Evolutionary conservation across 2,797 vertebrate species (phyloP).

Genomic region (Lacerta bilineata): DNA sequence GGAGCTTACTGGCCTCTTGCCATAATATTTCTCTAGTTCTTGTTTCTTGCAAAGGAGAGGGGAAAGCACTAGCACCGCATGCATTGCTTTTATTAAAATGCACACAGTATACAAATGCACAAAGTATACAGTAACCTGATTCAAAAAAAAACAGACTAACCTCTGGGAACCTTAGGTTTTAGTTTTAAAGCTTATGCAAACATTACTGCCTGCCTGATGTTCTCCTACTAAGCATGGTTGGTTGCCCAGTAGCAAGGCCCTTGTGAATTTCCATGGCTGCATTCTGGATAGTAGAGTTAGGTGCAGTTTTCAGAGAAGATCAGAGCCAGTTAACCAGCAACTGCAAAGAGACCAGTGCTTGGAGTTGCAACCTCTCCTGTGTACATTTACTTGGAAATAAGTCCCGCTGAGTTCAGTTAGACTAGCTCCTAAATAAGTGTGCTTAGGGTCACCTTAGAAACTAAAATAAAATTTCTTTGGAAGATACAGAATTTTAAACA

Average conservation of each 20-base stretch:
- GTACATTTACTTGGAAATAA: not conserved
- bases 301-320: constrained; percentile 3
- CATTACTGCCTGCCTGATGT: not conserved
- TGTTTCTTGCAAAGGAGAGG: not conserved
- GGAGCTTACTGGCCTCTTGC: constrained; percentile 55
- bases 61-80: constrained; percentile 28
- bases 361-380: not conserved
- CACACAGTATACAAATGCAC: not conserved
- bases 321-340: not conserved
- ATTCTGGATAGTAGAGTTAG: not conserved
- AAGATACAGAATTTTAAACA: not conserved
- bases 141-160: not conserved
- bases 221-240: not conserved
- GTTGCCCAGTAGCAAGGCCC: not conserved
- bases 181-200: constrained; percentile 1
- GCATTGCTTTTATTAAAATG: not conserved
- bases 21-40: constrained; percentile 44
- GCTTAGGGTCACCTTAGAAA: constrained; percentile 4
- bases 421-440: not conserved
- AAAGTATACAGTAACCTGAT: not conserved
- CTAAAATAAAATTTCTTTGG: not conserved
- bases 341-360: not conserved
- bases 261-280: not conserved
- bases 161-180: not conserved
- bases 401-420: not conserved